A percentile compares a stretch with the other conserved stretches of the same genome.
These are phyloP conservation scores for Elanus axillaris DNA, from an alignment of 2,113 vertebrate genomes.

Conservation along the genomic window DNA sequence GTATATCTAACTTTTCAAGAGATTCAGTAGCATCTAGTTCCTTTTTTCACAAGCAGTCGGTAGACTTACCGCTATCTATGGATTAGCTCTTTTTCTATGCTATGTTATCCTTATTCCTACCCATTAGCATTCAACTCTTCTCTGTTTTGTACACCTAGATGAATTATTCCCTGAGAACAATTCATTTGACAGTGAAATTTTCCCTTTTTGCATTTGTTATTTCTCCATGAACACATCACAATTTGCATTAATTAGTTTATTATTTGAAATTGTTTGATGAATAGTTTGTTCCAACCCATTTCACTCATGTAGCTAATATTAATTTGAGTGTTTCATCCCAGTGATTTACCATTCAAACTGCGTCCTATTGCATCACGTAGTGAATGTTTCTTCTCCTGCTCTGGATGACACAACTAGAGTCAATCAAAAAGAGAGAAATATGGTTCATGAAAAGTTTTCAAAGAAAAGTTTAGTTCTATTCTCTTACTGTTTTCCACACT, in stretches of 20 bases:
- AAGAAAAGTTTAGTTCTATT: background rate
- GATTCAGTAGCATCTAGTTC: background rate
- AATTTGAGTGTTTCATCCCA: conserved; percentile 25
- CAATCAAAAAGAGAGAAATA: background rate
- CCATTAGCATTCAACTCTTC: conserved; percentile 13
- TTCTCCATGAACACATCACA: conserved; percentile 22
- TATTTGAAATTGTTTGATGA: conserved; percentile 54
- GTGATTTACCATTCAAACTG: background rate
- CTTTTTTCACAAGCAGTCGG: background rate
- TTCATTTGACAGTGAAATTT: conserved; percentile 37
- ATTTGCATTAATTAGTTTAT: conserved; percentile 62
- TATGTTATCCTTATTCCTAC: background rate
- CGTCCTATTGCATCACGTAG: background rate
- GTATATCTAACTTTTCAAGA: background rate
- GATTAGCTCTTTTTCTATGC: background rate
- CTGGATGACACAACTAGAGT: background rate
- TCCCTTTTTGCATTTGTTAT: conserved; percentile 42
- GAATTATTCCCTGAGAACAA: conserved; percentile 38
- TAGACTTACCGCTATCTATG: background rate
- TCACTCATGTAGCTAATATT: conserved; percentile 44
- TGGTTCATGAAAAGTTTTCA: background rate
- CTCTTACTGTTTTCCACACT: background rate
- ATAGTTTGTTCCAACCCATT: conserved; percentile 45
- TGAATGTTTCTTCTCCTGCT: background rate
- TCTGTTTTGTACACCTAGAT: conserved; percentile 1